A percentile compares a stretch with the other conserved stretches of the same genome.
phyloP scores from a whole-genome alignment of 2,113 vertebrate species.

The Peromyscus leucopus region DNA sequence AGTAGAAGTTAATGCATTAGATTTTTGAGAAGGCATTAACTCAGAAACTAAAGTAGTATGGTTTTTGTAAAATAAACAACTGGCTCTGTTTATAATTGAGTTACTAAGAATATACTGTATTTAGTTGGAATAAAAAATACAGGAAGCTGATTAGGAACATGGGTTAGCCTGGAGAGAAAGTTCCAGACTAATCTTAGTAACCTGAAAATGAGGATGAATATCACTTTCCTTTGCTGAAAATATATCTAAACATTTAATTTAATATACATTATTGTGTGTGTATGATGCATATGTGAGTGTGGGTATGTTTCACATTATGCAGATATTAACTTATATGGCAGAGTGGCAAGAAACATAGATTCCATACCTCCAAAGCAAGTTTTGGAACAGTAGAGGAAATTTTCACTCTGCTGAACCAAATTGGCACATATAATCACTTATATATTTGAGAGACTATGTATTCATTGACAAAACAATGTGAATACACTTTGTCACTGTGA shows the following conservation, averaged over 20 bases:
- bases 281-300: neutral
- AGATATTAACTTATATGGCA: neutral
- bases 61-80: conserved; percentile 22
- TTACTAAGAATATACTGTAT: conserved; percentile 25
- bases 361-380: neutral
- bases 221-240: neutral
- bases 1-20: neutral
- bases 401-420: neutral
- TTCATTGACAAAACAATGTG: neutral
- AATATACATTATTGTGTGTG: neutral
- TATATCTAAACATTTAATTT: neutral
- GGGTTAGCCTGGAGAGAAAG: conserved; percentile 22
- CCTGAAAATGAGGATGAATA: neutral
- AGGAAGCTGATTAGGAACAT: conserved; percentile 7
- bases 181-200: conserved; percentile 42
- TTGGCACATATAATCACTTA: neutral
- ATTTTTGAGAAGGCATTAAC: conserved; percentile 19
- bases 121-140: conserved; percentile 12
- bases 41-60: neutral
- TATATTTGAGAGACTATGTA: neutral
- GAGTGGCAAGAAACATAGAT: neutral
- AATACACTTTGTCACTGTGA: neutral
- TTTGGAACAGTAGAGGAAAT: neutral
- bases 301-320: neutral
- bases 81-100: conserved; percentile 10